A percentile compares a stretch with the other conserved stretches of the same genome.
phyloP scores from a whole-genome alignment of 2,113 vertebrate species.

The Pungitius pungitius region DNA sequence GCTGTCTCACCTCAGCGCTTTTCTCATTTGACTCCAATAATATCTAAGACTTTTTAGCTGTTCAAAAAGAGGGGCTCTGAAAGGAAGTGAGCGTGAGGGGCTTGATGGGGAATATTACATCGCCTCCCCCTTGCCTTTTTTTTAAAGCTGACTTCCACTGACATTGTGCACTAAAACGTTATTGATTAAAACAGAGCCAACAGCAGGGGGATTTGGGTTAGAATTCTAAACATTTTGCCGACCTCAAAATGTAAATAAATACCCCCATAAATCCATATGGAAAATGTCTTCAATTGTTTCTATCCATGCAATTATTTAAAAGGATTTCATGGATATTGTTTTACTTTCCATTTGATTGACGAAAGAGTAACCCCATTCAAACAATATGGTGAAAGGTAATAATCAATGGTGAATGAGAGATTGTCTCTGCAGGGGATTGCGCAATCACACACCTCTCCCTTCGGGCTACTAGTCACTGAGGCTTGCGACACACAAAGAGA shows the following conservation, averaged over 20 bases:
- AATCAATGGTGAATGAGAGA: constrained; percentile 7
- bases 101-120: constrained; percentile 47
- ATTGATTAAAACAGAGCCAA: constrained; percentile 23
- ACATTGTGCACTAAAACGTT: constrained; percentile 25
- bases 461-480: background rate
- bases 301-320: background rate
- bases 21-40: constrained; percentile 81
- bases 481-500: constrained; percentile 2
- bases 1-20: constrained; percentile 81
- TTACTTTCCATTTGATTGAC: background rate
- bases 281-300: background rate
- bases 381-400: constrained; percentile 31
- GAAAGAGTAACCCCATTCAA: background rate
- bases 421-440: background rate
- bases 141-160: constrained; percentile 1
- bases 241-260: constrained; percentile 1
- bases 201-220: background rate
- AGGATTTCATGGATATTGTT: background rate
- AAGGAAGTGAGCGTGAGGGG: constrained; percentile 48
- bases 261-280: background rate
- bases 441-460: background rate
- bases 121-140: constrained; percentile 64
- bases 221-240: background rate
- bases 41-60: constrained; percentile 77
- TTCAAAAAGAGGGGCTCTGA: constrained; percentile 65